phyloP scores from a whole-genome alignment of 2,888 invertebrate genomes.

The Crocallis elinguaria region DNA sequence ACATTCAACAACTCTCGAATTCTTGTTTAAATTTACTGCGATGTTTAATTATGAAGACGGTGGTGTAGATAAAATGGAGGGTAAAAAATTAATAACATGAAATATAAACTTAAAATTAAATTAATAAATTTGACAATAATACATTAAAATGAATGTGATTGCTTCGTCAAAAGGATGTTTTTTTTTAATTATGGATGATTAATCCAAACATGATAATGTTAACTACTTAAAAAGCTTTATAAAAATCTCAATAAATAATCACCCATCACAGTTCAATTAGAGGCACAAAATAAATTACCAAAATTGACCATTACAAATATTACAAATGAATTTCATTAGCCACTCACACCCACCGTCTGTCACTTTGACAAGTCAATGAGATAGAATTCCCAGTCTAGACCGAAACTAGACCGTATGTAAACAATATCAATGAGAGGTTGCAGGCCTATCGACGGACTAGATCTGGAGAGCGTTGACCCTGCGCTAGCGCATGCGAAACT shows the following conservation, averaged over 20 bases:
- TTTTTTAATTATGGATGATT: too few relatives aligned
- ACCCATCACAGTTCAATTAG: background rate
- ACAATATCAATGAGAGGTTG: constrained; percentile 48
- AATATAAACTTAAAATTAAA: too few relatives aligned
- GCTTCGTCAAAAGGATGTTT: too few relatives aligned
- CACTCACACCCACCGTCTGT: background rate
- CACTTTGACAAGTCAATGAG: constrained; percentile 22
- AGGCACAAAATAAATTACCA: background rate
- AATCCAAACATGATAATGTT: too few relatives aligned
- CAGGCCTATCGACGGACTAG: constrained; percentile 48
- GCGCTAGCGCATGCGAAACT: constrained; percentile 52
- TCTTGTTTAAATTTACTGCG: too few relatives aligned
- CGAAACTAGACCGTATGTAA: constrained; percentile 42
- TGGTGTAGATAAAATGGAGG: too few relatives aligned
- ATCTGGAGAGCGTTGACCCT: constrained; percentile 56
- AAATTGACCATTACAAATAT: background rate
- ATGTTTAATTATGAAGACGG: too few relatives aligned
- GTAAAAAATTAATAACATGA: too few relatives aligned
- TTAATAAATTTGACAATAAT: too few relatives aligned
- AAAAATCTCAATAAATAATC: background rate
- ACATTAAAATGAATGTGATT: too few relatives aligned
- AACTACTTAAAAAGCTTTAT: too few relatives aligned
- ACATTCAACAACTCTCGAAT: too few relatives aligned
- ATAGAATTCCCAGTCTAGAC: constrained; percentile 35
- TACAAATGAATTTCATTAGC: background rate